Conservation (phyloP, 1,140 invertebrate species). For the Drosophila burlai region DNA sequence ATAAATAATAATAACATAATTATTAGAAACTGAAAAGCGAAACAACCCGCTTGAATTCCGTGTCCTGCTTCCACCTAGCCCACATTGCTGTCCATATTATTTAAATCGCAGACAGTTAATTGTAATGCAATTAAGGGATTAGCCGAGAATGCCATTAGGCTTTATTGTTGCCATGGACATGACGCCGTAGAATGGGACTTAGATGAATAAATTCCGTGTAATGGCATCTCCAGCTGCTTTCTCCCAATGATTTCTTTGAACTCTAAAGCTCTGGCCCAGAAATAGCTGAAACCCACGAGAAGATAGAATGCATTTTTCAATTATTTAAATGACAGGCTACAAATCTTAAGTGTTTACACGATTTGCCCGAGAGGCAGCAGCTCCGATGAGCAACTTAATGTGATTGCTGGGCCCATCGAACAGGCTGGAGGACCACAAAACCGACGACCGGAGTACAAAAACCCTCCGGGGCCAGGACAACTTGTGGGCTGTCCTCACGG, state of each 20-base stretch:
- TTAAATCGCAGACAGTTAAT: slow-evolving; percentile 77
- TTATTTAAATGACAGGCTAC: slow-evolving; percentile 77
- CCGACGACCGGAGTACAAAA: slow-evolving; percentile 17
- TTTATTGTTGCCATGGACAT: slow-evolving; percentile 56
- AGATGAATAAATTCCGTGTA: slow-evolving; percentile 7
- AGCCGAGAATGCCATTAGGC: slow-evolving; percentile 75
- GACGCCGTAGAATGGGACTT: slow-evolving; percentile 10
- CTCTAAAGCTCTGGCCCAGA: slow-evolving; percentile 12
- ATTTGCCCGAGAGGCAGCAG: slow-evolving; percentile 44
- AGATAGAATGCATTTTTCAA: slow-evolving; percentile 67
- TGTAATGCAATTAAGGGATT: slow-evolving; percentile 81
- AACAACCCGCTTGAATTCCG: slow-evolving; percentile 26
- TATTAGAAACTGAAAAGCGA: slow-evolving; percentile 4
- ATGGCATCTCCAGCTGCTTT: slow-evolving; percentile 7
- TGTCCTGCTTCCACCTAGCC: slow-evolving; percentile 12
- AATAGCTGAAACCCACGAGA: slow-evolving; percentile 15
- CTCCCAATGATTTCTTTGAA: slow-evolving; percentile 9
- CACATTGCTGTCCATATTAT: slow-evolving; percentile 56
- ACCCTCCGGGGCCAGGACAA: slow-evolving; percentile 7
- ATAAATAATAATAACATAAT: too few species aligned
- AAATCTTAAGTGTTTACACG: slow-evolving; percentile 72
- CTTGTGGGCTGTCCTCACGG: slow-evolving; percentile 60
- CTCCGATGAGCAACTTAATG: slow-evolving; percentile 61
- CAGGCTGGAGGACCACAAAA: slow-evolving; percentile 38
- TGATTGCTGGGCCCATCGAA: slow-evolving; percentile 60